Percentiles rank a stretch among this genome's conserved stretches.
Conservation (phyloP, 2,888 invertebrate genomes). For the Autographa gamma region DNA sequence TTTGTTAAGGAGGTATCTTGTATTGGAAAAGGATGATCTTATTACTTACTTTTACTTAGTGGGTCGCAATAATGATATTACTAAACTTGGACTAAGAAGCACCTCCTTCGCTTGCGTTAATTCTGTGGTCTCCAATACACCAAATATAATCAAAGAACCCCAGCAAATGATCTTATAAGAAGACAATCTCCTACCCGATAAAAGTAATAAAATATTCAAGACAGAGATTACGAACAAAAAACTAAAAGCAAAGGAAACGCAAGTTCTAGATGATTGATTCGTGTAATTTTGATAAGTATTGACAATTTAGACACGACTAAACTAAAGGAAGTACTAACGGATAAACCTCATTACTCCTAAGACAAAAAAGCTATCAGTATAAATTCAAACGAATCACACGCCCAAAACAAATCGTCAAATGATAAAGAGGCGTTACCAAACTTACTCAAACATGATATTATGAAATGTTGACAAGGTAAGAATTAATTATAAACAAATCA, state of each 20-base stretch:
- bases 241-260: not conserved
- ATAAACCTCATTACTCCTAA: constrained; percentile 9
- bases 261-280: not conserved
- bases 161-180: constrained; percentile 23
- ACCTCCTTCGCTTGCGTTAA: constrained; percentile 60
- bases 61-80: constrained; percentile 73
- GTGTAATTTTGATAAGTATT: not conserved
- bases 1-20: constrained; percentile 70
- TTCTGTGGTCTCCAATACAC: constrained; percentile 52
- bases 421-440: constrained; percentile 79
- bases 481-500: constrained; percentile 79
- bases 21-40: constrained; percentile 70
- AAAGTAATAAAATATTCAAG: not conserved
- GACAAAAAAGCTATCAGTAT: constrained; percentile 51
- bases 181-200: not conserved
- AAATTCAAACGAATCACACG: constrained; percentile 65
- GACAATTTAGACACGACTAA: not conserved
- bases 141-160: constrained; percentile 21
- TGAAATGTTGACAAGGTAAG: constrained; percentile 77
- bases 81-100: constrained; percentile 63
- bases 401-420: constrained; percentile 69
- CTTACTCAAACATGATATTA: constrained; percentile 72
- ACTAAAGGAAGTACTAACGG: not conserved
- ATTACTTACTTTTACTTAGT: constrained; percentile 75
- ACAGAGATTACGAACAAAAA: not conserved